phyloP scores from a whole-genome alignment of 2,113 vertebrate species.

The Capra hircus region DNA sequence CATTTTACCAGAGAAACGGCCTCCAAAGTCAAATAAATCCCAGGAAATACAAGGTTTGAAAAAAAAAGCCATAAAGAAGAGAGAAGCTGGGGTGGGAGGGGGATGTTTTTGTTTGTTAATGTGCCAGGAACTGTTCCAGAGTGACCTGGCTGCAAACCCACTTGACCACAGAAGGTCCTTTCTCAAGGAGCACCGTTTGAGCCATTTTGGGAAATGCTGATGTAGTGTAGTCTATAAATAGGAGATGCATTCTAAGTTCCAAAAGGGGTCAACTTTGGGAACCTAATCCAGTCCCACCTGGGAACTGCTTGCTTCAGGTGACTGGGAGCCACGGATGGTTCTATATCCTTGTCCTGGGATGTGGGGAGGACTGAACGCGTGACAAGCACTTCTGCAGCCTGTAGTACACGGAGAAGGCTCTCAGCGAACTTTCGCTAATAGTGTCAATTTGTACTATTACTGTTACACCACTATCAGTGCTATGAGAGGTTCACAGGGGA shows the following conservation, averaged over 20 bases:
- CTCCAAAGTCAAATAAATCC: conserved; percentile 10
- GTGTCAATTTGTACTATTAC: neutral
- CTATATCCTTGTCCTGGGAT: neutral
- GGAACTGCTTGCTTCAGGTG: neutral
- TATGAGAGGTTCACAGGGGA: neutral
- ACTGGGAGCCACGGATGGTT: neutral
- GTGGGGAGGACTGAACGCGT: neutral
- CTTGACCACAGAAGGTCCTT: neutral
- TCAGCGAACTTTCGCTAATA: neutral
- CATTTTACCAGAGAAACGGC: neutral
- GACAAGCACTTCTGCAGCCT: neutral
- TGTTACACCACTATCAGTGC: neutral
- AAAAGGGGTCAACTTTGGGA: neutral
- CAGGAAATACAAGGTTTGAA: neutral
- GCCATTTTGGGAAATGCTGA: neutral
- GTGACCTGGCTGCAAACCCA: neutral
- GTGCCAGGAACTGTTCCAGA: neutral
- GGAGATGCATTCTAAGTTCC: neutral
- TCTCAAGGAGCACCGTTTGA: neutral
- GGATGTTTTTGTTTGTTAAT: neutral
- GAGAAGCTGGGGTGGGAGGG: neutral
- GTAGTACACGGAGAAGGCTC: neutral
- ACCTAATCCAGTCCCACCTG: neutral
- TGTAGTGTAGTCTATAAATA: neutral
- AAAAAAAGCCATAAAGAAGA: neutral